Evolutionary conservation across 2,797 vertebrate genomes (phyloP).

Genomic region (Emys orbicularis): DNA sequence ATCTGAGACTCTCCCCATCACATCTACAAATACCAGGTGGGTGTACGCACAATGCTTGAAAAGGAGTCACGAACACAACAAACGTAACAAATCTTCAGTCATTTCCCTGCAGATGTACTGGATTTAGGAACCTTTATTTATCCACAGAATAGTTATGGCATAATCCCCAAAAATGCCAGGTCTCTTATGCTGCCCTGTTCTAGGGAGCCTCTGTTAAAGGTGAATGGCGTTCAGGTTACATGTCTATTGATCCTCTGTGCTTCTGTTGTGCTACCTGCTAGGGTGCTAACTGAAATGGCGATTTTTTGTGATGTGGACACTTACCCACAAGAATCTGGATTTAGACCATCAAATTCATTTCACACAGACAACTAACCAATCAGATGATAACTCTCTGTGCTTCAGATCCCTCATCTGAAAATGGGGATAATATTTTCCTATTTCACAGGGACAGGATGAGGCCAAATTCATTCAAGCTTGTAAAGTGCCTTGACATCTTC

Average conservation of each 20-base stretch:
- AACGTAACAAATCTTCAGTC: rapidly evolving
- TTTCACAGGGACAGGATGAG: background rate
- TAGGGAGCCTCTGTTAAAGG: background rate
- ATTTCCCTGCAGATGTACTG: rapidly evolving
- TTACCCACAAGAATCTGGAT: background rate
- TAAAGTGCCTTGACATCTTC: rapidly evolving
- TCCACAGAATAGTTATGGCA: rapidly evolving
- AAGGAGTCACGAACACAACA: rapidly evolving
- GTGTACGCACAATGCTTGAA: rapidly evolving
- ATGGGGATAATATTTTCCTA: background rate
- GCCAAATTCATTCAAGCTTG: background rate
- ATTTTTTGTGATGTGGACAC: background rate
- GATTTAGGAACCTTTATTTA: background rate
- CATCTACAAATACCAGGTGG: rapidly evolving
- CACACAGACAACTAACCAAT: background rate
- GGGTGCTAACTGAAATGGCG: background rate
- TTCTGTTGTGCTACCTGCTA: background rate
- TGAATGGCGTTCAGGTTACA: background rate
- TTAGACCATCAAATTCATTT: rapidly evolving
- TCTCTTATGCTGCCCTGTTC: background rate
- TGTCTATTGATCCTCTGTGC: rapidly evolving
- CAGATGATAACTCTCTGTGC: background rate
- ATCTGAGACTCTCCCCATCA: background rate
- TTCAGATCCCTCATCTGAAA: background rate
- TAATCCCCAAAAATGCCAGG: background rate